Percentiles rank a stretch among this genome's conserved stretches.
These are phyloP conservation scores for Nasonia longicornis DNA, from an alignment of 1,140 invertebrate genomes.

Conservation along the genomic window DNA sequence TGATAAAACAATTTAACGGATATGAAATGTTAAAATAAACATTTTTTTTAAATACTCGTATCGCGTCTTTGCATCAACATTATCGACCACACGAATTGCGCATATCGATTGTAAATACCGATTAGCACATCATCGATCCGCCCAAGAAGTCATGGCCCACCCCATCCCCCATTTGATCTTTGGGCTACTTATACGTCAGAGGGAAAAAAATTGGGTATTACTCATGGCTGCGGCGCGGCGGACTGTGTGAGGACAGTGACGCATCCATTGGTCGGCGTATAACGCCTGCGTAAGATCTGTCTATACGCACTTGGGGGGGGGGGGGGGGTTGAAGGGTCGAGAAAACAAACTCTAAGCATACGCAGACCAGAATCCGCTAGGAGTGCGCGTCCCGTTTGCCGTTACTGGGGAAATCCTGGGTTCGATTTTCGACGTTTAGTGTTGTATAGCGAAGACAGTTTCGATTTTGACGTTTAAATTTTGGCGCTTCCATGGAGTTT, in stretches of 20 bases:
- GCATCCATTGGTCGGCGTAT: conserved; percentile 24
- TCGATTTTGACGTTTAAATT: not conserved
- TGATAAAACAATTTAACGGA: conserved; percentile 1
- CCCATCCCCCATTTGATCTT: not conserved
- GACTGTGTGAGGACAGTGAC: not conserved
- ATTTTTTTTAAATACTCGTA: conserved; percentile 6
- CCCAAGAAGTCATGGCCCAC: not conserved
- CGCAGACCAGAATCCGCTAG: conserved; percentile 1
- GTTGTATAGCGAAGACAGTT: not conserved
- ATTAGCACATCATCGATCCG: not conserved
- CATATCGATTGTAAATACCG: not conserved
- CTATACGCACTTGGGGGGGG: not conserved
- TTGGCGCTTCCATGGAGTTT: not conserved
- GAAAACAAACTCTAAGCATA: conserved; percentile 1
- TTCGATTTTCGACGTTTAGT: not conserved
- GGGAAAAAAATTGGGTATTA: not conserved
- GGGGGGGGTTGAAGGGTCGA: conserved; percentile 15
- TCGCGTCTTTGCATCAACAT: not conserved
- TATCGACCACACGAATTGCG: not conserved
- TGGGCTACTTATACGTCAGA: not conserved
- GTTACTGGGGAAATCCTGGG: not conserved
- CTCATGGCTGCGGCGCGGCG: not conserved
- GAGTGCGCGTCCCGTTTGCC: not conserved
- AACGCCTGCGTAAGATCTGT: conserved; percentile 29
- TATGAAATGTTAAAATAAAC: conserved; percentile 13